phyloP scores from a whole-genome alignment of 37 sponge, comb jelly and placozoan genomes.

The Bolinopsis microptera region DNA sequence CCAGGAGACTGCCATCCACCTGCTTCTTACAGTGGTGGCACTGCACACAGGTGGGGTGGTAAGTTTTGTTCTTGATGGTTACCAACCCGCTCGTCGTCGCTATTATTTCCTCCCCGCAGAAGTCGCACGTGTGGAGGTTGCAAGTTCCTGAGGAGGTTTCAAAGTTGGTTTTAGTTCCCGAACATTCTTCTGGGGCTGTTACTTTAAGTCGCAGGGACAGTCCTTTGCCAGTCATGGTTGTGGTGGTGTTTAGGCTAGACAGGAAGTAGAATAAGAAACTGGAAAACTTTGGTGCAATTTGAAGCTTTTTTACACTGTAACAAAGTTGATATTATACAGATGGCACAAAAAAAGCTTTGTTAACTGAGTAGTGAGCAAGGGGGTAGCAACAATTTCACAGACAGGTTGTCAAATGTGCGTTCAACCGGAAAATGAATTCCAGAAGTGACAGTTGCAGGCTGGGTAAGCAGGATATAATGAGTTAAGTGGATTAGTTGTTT shows the following conservation, averaged over 20 bases:
- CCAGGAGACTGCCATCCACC: conserved; percentile 28
- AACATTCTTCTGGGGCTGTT: neutral
- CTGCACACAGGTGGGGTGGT: conserved; percentile 21
- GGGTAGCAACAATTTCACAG: too few relatives aligned
- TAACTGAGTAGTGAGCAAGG: too few relatives aligned
- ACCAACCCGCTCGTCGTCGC: neutral
- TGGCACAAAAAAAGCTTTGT: too few relatives aligned
- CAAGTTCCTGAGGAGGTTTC: neutral
- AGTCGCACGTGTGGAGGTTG: neutral
- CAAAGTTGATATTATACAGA: too few relatives aligned
- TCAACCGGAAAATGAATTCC: neutral
- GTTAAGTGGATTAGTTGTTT: neutral
- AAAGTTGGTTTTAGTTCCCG: neutral
- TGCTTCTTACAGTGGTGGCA: neutral
- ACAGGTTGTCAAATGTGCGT: neutral
- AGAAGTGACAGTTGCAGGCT: neutral
- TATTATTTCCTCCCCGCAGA: neutral
- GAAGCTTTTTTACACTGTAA: too few relatives aligned
- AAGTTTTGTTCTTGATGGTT: conserved; percentile 23
- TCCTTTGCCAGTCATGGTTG: neutral
- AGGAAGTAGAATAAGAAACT: too few relatives aligned
- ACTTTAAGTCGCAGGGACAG: neutral
- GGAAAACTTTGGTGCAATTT: too few relatives aligned
- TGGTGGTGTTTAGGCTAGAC: too few relatives aligned
- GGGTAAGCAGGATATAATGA: neutral